Percentiles rank a stretch among this genome's conserved stretches.
These are phyloP conservation scores for Galeopsomyia nigrocyanea DNA, from an alignment of 2,888 invertebrate genomes.

Conservation along the genomic window DNA sequence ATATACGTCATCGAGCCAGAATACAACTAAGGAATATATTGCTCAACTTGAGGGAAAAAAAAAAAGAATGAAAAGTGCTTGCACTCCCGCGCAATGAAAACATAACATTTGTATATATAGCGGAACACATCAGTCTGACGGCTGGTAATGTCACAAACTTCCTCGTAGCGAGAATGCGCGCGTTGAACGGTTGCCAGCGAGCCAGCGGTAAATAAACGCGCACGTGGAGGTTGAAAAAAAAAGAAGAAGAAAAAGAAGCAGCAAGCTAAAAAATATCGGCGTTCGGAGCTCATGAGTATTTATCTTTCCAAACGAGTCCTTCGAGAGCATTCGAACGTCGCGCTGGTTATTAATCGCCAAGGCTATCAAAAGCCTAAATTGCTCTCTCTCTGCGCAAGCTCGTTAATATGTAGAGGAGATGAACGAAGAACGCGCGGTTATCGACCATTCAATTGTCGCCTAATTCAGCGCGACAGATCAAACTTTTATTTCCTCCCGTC, in stretches of 20 bases:
- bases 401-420: not conserved
- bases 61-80: too few relatives aligned
- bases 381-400: conserved; percentile 14
- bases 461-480: conserved; percentile 22
- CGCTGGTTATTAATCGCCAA: conserved; percentile 38
- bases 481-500: conserved; percentile 46
- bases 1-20: too few relatives aligned
- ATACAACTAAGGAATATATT: too few relatives aligned
- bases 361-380: conserved; percentile 40
- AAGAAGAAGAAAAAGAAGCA: conserved; percentile 23
- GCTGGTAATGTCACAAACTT: too few relatives aligned
- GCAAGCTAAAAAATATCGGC: not conserved
- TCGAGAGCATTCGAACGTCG: conserved; percentile 35
- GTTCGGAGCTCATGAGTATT: conserved; percentile 19
- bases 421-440: too few relatives aligned
- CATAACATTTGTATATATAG: too few relatives aligned
- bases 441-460: not conserved
- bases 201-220: conserved; percentile 37
- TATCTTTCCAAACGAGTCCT: conserved; percentile 36
- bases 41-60: too few relatives aligned
- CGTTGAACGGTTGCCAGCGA: not conserved
- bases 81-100: too few relatives aligned
- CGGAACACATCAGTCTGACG: too few relatives aligned
- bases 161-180: too few relatives aligned
- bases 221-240: conserved; percentile 16